phyloP scores from a whole-genome alignment of 2,797 vertebrate species.

The Rhynchonycteris naso region DNA sequence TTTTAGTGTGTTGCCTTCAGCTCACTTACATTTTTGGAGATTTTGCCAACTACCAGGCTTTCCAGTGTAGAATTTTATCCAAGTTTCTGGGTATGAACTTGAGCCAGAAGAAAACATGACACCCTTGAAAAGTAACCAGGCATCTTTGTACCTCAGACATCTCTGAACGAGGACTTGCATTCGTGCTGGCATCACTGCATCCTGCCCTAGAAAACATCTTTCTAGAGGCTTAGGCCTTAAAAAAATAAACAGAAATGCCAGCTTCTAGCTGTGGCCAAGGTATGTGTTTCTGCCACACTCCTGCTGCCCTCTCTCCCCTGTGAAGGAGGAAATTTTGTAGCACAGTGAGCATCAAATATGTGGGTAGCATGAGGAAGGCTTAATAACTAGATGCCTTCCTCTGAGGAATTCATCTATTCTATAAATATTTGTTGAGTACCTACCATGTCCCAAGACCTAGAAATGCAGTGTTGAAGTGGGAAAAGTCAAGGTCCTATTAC shows the following conservation, averaged over 20 bases:
- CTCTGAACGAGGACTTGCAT: slow-evolving; percentile 54
- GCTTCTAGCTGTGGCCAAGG: neutral
- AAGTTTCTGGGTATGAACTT: slow-evolving; percentile 54
- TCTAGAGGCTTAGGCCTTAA: neutral
- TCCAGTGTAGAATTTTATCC: slow-evolving; percentile 55
- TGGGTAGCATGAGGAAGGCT: neutral
- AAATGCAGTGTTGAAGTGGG: neutral
- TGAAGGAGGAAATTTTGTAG: neutral
- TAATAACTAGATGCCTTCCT: neutral
- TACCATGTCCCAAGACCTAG: neutral
- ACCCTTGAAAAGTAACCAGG: slow-evolving; percentile 51
- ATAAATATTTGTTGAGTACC: neutral
- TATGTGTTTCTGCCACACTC: neutral
- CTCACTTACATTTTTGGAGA: neutral
- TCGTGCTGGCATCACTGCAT: slow-evolving; percentile 44
- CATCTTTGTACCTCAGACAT: slow-evolving; percentile 42
- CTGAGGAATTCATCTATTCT: neutral
- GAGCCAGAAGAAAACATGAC: slow-evolving; percentile 65
- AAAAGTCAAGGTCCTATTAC: neutral
- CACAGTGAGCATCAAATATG: neutral
- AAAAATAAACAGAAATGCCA: slow-evolving; percentile 45
- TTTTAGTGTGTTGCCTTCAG: neutral
- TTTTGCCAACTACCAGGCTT: neutral
- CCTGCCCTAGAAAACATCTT: slow-evolving; percentile 12
- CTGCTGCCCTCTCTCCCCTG: neutral